Percentiles rank a stretch among this genome's conserved stretches.
Conservation (phyloP, 2,888 invertebrate species). For the Allygus modestus region DNA sequence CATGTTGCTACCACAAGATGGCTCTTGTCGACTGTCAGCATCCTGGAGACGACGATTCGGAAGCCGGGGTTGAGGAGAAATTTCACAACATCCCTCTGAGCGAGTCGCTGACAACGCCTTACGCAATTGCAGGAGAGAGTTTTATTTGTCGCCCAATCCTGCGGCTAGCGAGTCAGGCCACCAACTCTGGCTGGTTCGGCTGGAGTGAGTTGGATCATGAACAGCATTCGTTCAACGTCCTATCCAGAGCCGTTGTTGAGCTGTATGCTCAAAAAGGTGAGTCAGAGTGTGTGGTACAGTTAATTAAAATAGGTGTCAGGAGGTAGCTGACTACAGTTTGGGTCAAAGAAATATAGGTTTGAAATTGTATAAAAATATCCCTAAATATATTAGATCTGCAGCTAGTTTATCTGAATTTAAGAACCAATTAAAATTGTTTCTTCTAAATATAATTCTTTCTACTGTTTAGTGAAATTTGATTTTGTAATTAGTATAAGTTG, state of each 20-base stretch:
- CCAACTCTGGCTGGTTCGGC: slow-evolving; percentile 26
- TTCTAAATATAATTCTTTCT: too few relatives aligned
- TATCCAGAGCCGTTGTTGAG: slow-evolving; percentile 52
- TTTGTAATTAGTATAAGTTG: too few relatives aligned
- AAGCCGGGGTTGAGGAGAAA: background rate
- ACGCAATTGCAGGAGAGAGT: background rate
- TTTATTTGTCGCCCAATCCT: slow-evolving; percentile 39
- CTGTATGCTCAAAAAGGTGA: slow-evolving; percentile 29
- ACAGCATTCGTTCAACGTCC: slow-evolving; percentile 46
- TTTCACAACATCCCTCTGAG: slow-evolving; percentile 52
- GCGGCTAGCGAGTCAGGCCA: slow-evolving; percentile 46
- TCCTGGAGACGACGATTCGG: background rate
- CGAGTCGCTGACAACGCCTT: background rate
- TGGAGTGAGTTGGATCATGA: slow-evolving; percentile 44
- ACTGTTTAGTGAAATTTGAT: too few relatives aligned
- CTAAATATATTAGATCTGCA: too few relatives aligned
- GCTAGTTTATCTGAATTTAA: too few relatives aligned
- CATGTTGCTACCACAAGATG: slow-evolving; percentile 61
- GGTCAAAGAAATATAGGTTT: too few relatives aligned
- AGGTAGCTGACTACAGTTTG: too few relatives aligned
- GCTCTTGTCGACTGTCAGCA: too few relatives aligned
- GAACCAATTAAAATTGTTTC: too few relatives aligned
- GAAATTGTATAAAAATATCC: too few relatives aligned
- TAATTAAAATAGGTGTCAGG: background rate
- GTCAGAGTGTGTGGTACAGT: background rate